A percentile compares a stretch with the other conserved stretches of the same genome.
Conservation (phyloP, 2,797 vertebrate species). For the Anguilla obscura region DNA sequence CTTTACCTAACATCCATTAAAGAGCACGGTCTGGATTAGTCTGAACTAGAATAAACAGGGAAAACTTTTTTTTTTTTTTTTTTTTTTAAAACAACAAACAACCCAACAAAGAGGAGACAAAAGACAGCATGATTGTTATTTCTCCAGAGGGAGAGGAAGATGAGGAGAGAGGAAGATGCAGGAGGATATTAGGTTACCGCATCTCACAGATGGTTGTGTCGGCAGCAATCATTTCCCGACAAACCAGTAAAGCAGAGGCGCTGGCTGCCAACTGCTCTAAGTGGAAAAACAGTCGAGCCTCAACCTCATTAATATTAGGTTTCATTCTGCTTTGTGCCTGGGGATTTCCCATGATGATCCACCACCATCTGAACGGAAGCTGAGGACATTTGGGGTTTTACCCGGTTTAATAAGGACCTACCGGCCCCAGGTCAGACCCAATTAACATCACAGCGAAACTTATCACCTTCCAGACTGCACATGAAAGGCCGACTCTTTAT, state of each 20-base stretch:
- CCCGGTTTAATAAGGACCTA: not conserved
- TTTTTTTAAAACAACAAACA: not conserved
- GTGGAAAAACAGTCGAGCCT: not conserved
- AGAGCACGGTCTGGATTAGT: too few relatives aligned
- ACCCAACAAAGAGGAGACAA: not conserved
- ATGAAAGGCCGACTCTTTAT: not conserved
- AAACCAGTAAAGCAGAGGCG: not conserved
- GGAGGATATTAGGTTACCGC: not conserved
- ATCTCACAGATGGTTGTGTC: not conserved
- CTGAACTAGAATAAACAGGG: not conserved
- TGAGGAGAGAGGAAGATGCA: slow-evolving; percentile 12
- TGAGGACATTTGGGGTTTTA: not conserved
- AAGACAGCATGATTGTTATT: not conserved
- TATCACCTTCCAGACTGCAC: not conserved
- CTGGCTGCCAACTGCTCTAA: not conserved
- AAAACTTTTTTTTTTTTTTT: too few relatives aligned
- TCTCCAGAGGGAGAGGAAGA: slow-evolving; percentile 32
- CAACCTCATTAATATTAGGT: not conserved
- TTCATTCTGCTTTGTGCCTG: not conserved
- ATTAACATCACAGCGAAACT: not conserved
- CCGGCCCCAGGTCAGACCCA: not conserved
- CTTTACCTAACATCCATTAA: not conserved
- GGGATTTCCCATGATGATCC: not conserved
- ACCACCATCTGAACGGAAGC: not conserved
- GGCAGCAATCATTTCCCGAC: not conserved